Evolutionary conservation across 2,797 vertebrate genomes (phyloP).

Genomic region (Rhadinocentrus ornatus): DNA sequence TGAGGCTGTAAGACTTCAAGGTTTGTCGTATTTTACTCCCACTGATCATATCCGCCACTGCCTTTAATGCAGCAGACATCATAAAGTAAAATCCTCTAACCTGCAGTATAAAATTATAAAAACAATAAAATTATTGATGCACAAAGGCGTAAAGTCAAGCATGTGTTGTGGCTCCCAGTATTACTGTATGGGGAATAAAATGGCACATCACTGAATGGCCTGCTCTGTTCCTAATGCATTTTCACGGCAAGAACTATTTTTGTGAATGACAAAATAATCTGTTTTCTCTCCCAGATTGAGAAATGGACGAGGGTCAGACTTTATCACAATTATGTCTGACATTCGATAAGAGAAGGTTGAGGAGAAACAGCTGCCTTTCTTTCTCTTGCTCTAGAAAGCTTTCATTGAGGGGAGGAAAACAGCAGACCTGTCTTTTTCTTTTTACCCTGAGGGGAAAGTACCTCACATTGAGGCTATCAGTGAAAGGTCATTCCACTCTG

Average conservation of each 20-base stretch:
- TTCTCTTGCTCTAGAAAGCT: constrained; percentile 57
- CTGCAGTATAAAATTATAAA: constrained; percentile 37
- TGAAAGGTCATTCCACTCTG: constrained; percentile 74
- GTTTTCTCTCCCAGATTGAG: constrained; percentile 41
- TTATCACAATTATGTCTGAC: constrained; percentile 55
- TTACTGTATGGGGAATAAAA: constrained; percentile 25
- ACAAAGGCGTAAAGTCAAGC: constrained; percentile 29
- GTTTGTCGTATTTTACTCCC: constrained; percentile 53
- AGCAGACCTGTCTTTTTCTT: constrained; percentile 59
- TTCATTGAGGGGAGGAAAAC: constrained; percentile 57
- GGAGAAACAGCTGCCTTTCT: constrained; percentile 41
- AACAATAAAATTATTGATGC: constrained; percentile 41
- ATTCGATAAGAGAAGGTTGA: constrained; percentile 61
- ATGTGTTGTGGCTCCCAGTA: constrained; percentile 43
- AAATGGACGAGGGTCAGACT: constrained; percentile 44
- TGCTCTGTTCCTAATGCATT: constrained; percentile 40
- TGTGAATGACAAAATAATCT: constrained; percentile 19
- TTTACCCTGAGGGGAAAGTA: constrained; percentile 72
- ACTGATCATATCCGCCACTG: constrained; percentile 50
- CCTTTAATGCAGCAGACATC: constrained; percentile 28
- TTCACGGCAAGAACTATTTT: constrained; percentile 43
- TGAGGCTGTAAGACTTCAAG: constrained; percentile 56
- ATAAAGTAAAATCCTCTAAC: constrained; percentile 42
- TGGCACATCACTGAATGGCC: constrained; percentile 30
- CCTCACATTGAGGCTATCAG: constrained; percentile 70